These are phyloP conservation scores for Sebastiscus albofasciatus DNA, from an alignment of 2,797 vertebrate species.

Conservation along the genomic window DNA sequence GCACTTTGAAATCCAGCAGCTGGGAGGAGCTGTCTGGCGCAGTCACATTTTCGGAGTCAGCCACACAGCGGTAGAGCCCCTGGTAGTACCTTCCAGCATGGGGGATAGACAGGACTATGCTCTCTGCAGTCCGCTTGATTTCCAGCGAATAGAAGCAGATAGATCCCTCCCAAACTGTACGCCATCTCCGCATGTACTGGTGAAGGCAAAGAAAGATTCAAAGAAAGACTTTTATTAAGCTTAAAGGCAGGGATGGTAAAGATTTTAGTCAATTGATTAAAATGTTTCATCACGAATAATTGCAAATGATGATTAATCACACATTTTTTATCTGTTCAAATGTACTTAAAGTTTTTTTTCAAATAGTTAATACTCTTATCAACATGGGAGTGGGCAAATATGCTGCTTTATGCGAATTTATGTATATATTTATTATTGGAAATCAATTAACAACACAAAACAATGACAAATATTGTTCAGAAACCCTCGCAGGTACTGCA, in stretches of 20 bases:
- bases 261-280: too few species aligned
- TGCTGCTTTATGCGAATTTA: too few species aligned
- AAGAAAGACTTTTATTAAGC: not conserved
- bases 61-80: constrained; percentile 82
- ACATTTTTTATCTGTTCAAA: too few species aligned
- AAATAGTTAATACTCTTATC: too few species aligned
- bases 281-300: too few species aligned
- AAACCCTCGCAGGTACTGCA: too few species aligned
- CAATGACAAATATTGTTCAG: too few species aligned
- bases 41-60: constrained; percentile 43
- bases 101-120: constrained; percentile 49
- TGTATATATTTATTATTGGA: too few species aligned
- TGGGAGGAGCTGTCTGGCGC: constrained; percentile 61
- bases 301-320: too few species aligned
- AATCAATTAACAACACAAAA: too few species aligned
- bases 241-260: not conserved
- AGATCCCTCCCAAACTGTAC: not conserved
- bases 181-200: constrained; percentile 48
- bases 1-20: constrained; percentile 71
- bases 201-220: not conserved
- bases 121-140: not conserved
- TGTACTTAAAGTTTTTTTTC: too few species aligned
- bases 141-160: not conserved
- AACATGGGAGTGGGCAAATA: too few species aligned
- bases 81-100: constrained; percentile 19